phyloP scores from a whole-genome alignment of 2,797 vertebrate species.

The Fratercula arctica region DNA sequence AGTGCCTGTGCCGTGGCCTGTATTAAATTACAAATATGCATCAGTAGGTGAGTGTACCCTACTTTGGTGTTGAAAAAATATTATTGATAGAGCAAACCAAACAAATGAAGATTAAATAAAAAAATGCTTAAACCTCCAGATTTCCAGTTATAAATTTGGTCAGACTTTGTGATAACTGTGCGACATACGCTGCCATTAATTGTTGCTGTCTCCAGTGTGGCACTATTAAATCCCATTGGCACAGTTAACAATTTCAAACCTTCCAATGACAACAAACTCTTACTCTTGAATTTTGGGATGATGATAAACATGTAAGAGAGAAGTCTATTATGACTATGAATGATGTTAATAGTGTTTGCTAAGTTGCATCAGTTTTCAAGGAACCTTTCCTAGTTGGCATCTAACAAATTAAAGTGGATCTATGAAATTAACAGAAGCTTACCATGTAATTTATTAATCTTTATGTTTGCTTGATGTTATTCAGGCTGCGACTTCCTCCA shows the following conservation, averaged over 20 bases:
- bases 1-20: background rate
- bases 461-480: slow-evolving; percentile 30
- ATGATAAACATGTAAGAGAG: background rate
- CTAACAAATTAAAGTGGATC: background rate
- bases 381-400: background rate
- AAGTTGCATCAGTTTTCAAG: background rate
- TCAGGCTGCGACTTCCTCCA: slow-evolving; percentile 91
- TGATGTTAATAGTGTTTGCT: background rate
- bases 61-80: background rate
- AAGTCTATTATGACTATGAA: background rate
- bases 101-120: background rate
- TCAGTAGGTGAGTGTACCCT: background rate
- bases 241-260: background rate
- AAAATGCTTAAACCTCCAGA: background rate
- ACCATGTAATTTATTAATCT: background rate
- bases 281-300: background rate
- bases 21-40: background rate
- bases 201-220: background rate
- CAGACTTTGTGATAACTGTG: background rate
- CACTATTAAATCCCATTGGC: background rate
- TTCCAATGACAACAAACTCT: background rate
- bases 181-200: fast-evolving
- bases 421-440: background rate
- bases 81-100: background rate
- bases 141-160: background rate